phyloP scores from a whole-genome alignment of 2,797 vertebrate genomes.

The Sebastolobus altivelis region DNA sequence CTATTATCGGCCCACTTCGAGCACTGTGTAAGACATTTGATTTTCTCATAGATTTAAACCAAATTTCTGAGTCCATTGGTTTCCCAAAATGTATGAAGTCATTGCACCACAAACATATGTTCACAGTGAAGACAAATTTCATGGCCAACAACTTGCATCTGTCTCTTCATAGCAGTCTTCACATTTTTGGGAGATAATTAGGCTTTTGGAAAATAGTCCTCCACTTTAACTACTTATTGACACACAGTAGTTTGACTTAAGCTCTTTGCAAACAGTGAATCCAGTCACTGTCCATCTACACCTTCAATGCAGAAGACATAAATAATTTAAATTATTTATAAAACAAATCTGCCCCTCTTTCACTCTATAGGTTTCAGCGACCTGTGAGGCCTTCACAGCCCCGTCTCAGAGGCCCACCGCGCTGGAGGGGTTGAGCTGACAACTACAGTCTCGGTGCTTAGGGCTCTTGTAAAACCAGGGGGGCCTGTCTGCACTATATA shows the following conservation, averaged over 20 bases:
- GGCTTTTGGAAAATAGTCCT: not conserved
- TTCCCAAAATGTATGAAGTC: not conserved
- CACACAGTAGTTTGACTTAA: constrained; percentile 4
- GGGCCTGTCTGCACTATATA: constrained; percentile 75
- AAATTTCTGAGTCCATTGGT: not conserved
- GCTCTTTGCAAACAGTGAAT: constrained; percentile 23
- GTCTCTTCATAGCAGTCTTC: not conserved
- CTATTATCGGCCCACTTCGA: too few species aligned
- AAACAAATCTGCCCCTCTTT: constrained; percentile 7
- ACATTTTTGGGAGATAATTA: not conserved
- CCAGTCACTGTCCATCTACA: constrained; percentile 18
- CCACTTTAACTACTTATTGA: constrained; percentile 1
- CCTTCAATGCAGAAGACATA: constrained; percentile 16
- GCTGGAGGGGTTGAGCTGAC: constrained; percentile 51
- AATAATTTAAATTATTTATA: constrained; percentile 9
- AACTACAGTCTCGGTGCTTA: constrained; percentile 50
- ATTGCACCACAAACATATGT: not conserved
- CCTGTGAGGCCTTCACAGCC: constrained; percentile 36
- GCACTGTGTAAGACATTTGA: not conserved
- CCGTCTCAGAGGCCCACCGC: constrained; percentile 35
- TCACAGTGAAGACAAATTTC: not conserved
- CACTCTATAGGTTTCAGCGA: constrained; percentile 7
- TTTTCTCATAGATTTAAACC: not conserved
- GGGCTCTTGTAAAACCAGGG: constrained; percentile 72
- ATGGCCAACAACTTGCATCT: not conserved